Evolutionary conservation across 1,140 invertebrate species (phyloP), one percentile per base, ranked within the genome.

Genomic region (Semibalanus balanoides): DNA sequence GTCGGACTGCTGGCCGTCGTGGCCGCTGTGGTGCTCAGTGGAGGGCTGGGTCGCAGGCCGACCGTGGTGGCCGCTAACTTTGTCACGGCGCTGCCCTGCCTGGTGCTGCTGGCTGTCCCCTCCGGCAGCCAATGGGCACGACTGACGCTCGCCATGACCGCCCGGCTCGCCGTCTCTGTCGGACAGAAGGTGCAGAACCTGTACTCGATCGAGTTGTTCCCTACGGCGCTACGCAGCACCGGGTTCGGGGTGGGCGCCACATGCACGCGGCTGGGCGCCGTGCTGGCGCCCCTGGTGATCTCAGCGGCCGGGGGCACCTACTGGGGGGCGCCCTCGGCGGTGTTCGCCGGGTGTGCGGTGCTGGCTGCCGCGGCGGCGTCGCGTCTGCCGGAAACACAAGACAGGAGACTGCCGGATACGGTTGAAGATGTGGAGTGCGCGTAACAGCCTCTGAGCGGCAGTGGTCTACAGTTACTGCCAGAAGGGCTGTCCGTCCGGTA

Each of bases 161-260:
- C 90, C 25, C 94, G 94, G 85, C 85, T 94, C 79, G 89, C 90
- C 27, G 93, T 94, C 75, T 93, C 92, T 0, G 88, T 90, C 0
- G 91, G 91, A 3, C 94, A 92, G 81, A 90, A 90, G 43, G 88
- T 92, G 0, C 88, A 94, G 64, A 94, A 93, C 80, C 87, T 94
- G 70, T 92, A 92, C 81, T 90, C 92, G 9, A 89, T 90, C 9
- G 93, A 95, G 84, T 89, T 93, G 80, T 93, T 92, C 81, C 93
- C 93, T 0, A 94, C 93, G 0, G 89, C 91, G 5, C 89, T 95
- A 43, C 84, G 93, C 76, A 93, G 91, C 81, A 91, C 92, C 0
- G 93, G 89, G 0, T 84, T 96, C 75, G 95, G 95, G 0, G 84
- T 90, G 3, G 87, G 90, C 72, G 93, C 92, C 0, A 92, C 90